These are phyloP conservation scores for Coecobrya sp. DNA, from an alignment of 2,888 invertebrate genomes.

Conservation along the genomic window DNA sequence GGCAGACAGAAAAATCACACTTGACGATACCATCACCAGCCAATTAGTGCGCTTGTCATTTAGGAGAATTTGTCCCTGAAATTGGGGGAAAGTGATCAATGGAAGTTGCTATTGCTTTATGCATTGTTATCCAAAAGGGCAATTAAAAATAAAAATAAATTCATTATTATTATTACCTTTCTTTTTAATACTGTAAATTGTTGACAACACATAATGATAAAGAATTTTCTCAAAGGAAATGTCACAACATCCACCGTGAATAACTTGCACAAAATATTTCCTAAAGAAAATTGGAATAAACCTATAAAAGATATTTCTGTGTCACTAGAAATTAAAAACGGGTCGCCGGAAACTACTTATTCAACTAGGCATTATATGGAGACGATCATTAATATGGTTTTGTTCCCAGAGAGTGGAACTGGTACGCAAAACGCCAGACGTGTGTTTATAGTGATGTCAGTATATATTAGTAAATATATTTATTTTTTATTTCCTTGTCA, in stretches of 20 bases:
- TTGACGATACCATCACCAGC: background rate
- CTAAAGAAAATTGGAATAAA: no score
- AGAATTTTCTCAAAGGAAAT: background rate
- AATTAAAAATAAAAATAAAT: background rate
- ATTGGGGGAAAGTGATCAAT: background rate
- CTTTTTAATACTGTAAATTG: conserved; percentile 15
- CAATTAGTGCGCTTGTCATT: background rate
- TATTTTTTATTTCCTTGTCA: conserved; percentile 60
- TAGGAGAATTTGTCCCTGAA: conserved; percentile 12
- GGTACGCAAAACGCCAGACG: conserved; percentile 13
- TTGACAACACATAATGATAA: conserved; percentile 32
- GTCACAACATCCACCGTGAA: no score
- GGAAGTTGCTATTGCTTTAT: background rate
- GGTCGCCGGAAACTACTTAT: background rate
- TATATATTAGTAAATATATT: background rate
- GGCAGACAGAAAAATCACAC: background rate
- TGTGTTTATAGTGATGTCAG: background rate
- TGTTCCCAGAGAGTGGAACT: background rate
- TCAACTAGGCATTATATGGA: background rate
- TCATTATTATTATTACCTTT: conserved; percentile 40
- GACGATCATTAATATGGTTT: background rate
- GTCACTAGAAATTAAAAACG: background rate
- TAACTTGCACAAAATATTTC: no score
- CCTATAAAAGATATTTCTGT: background rate
- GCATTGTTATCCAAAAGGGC: background rate